These are phyloP conservation scores for Malurus alboscapulatus DNA, from an alignment of 2,113 vertebrate species.

Conservation along the genomic window DNA sequence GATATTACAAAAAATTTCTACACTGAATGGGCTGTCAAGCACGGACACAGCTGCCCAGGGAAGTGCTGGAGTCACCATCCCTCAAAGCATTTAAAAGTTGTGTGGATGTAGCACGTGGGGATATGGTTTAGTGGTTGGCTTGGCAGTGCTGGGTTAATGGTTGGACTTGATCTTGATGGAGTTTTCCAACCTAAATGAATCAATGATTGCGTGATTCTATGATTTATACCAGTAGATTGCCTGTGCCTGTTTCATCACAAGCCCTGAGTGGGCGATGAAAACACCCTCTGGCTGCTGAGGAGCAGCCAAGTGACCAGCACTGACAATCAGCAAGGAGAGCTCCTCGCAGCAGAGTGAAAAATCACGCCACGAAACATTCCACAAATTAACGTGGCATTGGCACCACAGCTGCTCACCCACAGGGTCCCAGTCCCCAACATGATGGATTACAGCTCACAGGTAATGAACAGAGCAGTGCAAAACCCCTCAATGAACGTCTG, in stretches of 20 bases:
- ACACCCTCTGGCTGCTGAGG: background rate
- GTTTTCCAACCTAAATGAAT: background rate
- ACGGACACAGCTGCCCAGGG: background rate
- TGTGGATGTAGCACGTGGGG: background rate
- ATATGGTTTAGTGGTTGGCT: background rate
- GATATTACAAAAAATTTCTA: background rate
- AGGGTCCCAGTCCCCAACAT: background rate
- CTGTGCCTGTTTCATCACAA: background rate
- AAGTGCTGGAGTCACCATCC: background rate
- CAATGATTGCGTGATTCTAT: accelerated
- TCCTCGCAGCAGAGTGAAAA: background rate
- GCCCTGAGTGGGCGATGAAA: background rate
- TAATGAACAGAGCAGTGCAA: background rate
- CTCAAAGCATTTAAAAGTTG: background rate
- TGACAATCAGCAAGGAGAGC: background rate
- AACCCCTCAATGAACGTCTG: background rate
- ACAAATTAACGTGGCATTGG: background rate
- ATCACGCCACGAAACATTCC: background rate
- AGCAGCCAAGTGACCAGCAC: background rate
- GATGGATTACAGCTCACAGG: background rate
- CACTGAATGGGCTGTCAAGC: background rate
- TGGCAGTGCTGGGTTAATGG: background rate
- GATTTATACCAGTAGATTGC: background rate
- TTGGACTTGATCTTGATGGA: accelerated
- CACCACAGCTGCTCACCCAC: background rate